Evolutionary conservation across 2,888 invertebrate species (phyloP).

Genomic region (Blera fallax): DNA sequence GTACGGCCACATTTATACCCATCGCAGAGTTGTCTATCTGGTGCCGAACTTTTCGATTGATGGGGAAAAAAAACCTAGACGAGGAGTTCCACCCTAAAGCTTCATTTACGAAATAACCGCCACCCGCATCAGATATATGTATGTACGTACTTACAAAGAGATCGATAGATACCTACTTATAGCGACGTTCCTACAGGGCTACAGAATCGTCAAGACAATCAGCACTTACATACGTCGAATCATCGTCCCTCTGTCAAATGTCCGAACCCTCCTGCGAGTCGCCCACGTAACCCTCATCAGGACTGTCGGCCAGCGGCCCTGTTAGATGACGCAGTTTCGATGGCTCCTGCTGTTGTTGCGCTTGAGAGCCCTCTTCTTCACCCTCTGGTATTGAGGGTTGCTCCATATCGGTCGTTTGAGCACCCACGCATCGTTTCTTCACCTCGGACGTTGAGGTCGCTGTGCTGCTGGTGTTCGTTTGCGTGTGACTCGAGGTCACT

Average conservation of each 20-base stretch:
- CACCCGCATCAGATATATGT: not conserved
- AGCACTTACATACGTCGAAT: conserved; percentile 74
- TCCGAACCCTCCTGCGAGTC: conserved; percentile 87
- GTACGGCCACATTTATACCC: not conserved
- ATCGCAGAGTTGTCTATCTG: conserved; percentile 24
- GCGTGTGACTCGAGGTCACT: conserved; percentile 80
- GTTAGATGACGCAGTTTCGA: conserved; percentile 83
- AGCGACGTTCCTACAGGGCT: conserved; percentile 77
- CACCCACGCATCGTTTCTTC: conserved; percentile 84
- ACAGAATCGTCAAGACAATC: conserved; percentile 80
- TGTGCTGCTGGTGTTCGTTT: conserved; percentile 69
- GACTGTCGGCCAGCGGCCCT: conserved; percentile 87
- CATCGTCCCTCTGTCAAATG: conserved; percentile 84
- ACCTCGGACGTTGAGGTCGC: conserved; percentile 79
- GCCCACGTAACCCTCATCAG: conserved; percentile 94
- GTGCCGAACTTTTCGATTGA: conserved; percentile 54
- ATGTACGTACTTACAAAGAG: conserved; percentile 35
- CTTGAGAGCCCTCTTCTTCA: conserved; percentile 80
- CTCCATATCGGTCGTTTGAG: conserved; percentile 84
- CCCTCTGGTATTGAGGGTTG: conserved; percentile 80
- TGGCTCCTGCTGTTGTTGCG: conserved; percentile 78
- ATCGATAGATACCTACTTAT: conserved; percentile 34
- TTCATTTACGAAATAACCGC: conserved; percentile 44
- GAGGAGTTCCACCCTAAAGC: conserved; percentile 1
- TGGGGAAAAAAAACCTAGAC: not conserved